Conservation (phyloP, 1,140 invertebrate genomes). For the Caenorhabditis elegans region DNA sequence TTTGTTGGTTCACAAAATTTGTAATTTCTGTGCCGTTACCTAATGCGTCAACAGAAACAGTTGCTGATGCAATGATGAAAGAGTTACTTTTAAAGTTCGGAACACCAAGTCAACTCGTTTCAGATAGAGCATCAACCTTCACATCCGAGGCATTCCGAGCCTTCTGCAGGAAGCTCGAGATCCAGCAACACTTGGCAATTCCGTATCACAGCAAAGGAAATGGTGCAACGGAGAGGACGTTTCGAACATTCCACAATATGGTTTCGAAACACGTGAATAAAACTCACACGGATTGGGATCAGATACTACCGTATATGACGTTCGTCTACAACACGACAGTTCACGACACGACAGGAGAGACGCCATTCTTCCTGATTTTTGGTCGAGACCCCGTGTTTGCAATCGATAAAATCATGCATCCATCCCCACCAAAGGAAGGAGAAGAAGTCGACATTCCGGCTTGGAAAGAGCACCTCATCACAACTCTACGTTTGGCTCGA, state of each 20-base stretch:
- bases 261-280: not conserved
- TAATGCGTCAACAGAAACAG: not conserved
- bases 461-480: not conserved
- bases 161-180: not conserved
- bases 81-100: not conserved
- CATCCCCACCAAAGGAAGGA: not conserved
- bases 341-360: not conserved
- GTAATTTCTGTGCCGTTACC: not conserved
- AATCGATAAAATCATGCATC: not conserved
- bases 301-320: not conserved
- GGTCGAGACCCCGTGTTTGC: not conserved
- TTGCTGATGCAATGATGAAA: not conserved
- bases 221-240: not conserved
- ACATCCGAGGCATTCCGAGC: not conserved
- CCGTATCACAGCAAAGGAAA: slow-evolving; percentile 11
- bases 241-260: not conserved
- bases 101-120: not conserved
- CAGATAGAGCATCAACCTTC: not conserved
- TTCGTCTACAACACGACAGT: not conserved
- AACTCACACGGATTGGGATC: slow-evolving; percentile 2
- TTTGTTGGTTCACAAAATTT: slow-evolving; percentile 34
- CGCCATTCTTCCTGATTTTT: not conserved
- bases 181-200: not conserved
- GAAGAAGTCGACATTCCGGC: not conserved
- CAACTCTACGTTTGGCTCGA: not conserved